phyloP scores from a whole-genome alignment of 2,888 invertebrate species.

The Mythimna vitellina region DNA sequence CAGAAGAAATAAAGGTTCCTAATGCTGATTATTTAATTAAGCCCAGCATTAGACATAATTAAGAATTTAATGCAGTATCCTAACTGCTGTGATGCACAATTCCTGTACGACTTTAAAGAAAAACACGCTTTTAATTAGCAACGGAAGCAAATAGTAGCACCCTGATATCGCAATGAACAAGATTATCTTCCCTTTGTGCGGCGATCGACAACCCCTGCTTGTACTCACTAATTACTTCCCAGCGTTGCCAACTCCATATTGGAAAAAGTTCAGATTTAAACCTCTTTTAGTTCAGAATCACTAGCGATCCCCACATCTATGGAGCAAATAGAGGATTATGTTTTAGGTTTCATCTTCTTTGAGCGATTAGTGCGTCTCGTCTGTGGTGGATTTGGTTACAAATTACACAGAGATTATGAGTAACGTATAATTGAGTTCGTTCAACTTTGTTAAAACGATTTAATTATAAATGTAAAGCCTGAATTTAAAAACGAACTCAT shows the following conservation, averaged over 20 bases:
- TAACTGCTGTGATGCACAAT: background rate
- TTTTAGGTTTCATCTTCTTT: constrained; percentile 13
- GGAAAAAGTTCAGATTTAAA: constrained; percentile 55
- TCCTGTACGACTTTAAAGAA: background rate
- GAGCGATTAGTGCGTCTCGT: constrained; percentile 1
- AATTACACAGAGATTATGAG: background rate
- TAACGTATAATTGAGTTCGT: background rate
- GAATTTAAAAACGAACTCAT: background rate
- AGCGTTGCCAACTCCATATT: constrained; percentile 49
- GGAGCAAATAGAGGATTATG: constrained; percentile 28
- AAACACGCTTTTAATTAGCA: background rate
- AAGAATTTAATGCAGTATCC: background rate
- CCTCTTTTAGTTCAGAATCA: constrained; percentile 24
- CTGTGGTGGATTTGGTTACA: constrained; percentile 2
- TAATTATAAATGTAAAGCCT: background rate
- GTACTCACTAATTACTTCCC: constrained; percentile 50
- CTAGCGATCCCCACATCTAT: constrained; percentile 19
- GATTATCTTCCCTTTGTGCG: constrained; percentile 45
- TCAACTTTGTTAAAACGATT: background rate
- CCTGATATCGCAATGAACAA: constrained; percentile 30
- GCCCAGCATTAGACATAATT: background rate
- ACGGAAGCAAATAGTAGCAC: constrained; percentile 34
- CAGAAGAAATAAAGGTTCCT: too few relatives aligned
- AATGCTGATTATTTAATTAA: background rate
- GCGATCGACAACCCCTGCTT: constrained; percentile 27